phyloP scores from a whole-genome alignment of 2,797 vertebrate species.

The Malurus leucopterus region DNA sequence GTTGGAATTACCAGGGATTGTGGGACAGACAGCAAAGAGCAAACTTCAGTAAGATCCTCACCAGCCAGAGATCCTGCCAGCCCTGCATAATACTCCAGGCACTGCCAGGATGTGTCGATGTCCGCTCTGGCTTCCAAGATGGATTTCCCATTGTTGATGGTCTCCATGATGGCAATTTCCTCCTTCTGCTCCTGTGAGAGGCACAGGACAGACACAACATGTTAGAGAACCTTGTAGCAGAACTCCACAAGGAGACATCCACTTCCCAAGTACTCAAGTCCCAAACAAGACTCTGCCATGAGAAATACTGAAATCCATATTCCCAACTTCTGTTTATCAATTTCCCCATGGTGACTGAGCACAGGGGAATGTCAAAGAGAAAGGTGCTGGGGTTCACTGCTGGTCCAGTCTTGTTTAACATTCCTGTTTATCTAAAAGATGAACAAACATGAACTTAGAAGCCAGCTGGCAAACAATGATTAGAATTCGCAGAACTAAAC shows the following conservation, averaged over 20 bases:
- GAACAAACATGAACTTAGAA: not conserved
- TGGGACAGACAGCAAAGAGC: not conserved
- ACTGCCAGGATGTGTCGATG: slow-evolving; percentile 85
- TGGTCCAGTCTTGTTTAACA: not conserved
- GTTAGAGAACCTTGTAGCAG: not conserved
- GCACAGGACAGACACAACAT: not conserved
- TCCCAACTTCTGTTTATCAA: not conserved
- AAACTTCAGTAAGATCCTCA: slow-evolving; percentile 46
- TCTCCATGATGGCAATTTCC: slow-evolving; percentile 81
- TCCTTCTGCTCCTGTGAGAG: slow-evolving; percentile 77
- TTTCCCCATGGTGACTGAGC: accelerated
- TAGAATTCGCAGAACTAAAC: not conserved
- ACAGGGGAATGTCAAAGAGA: not conserved
- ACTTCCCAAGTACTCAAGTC: not conserved
- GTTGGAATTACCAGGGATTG: not conserved
- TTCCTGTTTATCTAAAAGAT: not conserved
- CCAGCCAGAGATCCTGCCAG: slow-evolving; percentile 86
- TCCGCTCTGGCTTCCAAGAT: slow-evolving; percentile 89
- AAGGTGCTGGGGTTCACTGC: not conserved
- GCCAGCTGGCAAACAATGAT: not conserved
- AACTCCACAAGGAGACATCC: not conserved
- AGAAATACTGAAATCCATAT: not conserved
- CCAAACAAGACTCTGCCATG: not conserved
- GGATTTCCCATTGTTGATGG: slow-evolving; percentile 93
- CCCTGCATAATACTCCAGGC: slow-evolving; percentile 91